phyloP scores from a whole-genome alignment of 2,888 invertebrate species.

The Drosophila pegasa region DNA sequence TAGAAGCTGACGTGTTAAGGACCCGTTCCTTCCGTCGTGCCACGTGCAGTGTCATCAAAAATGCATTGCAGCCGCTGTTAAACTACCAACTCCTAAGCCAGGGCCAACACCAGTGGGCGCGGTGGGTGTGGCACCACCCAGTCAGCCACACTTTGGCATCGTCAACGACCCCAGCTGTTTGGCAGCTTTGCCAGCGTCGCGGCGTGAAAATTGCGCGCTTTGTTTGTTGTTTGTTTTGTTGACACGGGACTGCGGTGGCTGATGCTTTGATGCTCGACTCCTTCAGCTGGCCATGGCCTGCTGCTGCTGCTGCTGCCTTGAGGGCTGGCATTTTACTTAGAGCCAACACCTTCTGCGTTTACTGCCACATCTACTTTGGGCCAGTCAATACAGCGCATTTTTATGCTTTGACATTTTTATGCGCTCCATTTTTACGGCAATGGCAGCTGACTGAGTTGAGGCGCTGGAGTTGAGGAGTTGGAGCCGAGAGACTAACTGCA shows the following conservation, averaged over 20 bases:
- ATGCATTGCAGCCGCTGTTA: slow-evolving; percentile 61
- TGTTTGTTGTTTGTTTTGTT: slow-evolving; percentile 75
- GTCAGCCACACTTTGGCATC: slow-evolving; percentile 6
- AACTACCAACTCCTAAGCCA: slow-evolving; percentile 21
- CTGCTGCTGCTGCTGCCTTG: slow-evolving; percentile 17
- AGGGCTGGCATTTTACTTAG: slow-evolving; percentile 60
- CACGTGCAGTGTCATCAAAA: slow-evolving; percentile 56
- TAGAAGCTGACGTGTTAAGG: slow-evolving; percentile 62
- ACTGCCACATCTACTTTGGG: slow-evolving; percentile 31
- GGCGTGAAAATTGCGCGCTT: slow-evolving; percentile 71
- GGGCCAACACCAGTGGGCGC: neutral
- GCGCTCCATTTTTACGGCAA: slow-evolving; percentile 70
- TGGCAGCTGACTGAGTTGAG: slow-evolving; percentile 71
- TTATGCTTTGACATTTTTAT: slow-evolving; percentile 74
- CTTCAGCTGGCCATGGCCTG: slow-evolving; percentile 29
- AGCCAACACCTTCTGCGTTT: slow-evolving; percentile 38
- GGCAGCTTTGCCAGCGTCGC: slow-evolving; percentile 51
- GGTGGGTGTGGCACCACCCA: neutral
- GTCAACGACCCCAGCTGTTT: slow-evolving; percentile 68
- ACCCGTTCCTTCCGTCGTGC: slow-evolving; percentile 32
- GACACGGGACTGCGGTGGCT: slow-evolving; percentile 54
- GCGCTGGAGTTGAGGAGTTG: slow-evolving; percentile 3
- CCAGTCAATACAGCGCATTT: slow-evolving; percentile 55
- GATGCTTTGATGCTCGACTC: slow-evolving; percentile 49
- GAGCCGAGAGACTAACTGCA: slow-evolving; percentile 45